Conservation (phyloP, 2,888 invertebrate genomes). For the Dynastes grantii region DNA sequence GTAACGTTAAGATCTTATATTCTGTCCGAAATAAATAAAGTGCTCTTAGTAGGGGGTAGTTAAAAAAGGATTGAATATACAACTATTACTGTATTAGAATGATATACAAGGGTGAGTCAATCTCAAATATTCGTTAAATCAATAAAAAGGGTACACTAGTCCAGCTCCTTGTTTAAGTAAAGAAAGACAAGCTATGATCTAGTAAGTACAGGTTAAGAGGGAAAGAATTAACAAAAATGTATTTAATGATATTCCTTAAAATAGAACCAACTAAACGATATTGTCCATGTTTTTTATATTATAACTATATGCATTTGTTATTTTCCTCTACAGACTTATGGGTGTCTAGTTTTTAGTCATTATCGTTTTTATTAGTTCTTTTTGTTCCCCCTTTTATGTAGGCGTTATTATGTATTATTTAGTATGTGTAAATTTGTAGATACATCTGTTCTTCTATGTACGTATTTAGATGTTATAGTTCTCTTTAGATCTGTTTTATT, state of each 20-base stretch:
- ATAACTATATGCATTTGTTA: conserved; percentile 15
- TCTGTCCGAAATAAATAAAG: conserved; percentile 66
- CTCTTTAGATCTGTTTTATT: conserved; percentile 30
- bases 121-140: conserved; percentile 41
- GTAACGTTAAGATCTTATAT: conserved; percentile 53
- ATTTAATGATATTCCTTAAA: conserved; percentile 43
- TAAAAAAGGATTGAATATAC: conserved; percentile 44
- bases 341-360: conserved; percentile 14
- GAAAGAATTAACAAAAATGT: neutral
- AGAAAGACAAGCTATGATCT: neutral
- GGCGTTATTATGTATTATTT: neutral
- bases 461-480: neutral
- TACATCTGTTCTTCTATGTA: conserved; percentile 32
- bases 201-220: neutral
- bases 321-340: neutral
- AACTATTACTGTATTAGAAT: conserved; percentile 57
- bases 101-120: neutral
- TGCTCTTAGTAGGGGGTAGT: conserved; percentile 69
- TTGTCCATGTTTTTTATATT: conserved; percentile 39
- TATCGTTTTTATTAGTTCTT: neutral
- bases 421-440: conserved; percentile 39
- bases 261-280: neutral
- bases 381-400: neutral
- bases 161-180: conserved; percentile 30
- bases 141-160: conserved; percentile 46